These are phyloP conservation scores for Sminthurides aquaticus DNA, from an alignment of 2,888 invertebrate species.

Conservation along the genomic window DNA sequence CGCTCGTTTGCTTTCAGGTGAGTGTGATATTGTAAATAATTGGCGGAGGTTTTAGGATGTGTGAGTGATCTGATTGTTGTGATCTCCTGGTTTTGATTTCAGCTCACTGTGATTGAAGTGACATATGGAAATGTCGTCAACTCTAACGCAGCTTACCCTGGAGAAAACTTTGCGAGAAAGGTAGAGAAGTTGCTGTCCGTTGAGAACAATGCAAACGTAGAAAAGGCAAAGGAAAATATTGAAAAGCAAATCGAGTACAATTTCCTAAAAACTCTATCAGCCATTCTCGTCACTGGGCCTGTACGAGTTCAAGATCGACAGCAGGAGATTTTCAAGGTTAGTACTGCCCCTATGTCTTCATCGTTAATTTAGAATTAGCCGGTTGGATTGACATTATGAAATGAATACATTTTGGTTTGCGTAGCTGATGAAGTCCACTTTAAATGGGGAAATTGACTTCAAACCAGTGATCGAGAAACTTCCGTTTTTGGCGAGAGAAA, in stretches of 20 bases:
- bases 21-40: no score
- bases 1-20: no score
- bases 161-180: constrained; percentile 33
- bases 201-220: constrained; percentile 32
- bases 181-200: constrained; percentile 34
- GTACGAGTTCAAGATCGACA: constrained; percentile 32
- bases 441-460: constrained; percentile 41
- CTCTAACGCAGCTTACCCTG: no score
- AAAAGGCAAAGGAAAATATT: constrained; percentile 35
- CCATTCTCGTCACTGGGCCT: constrained; percentile 39
- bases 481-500: constrained; percentile 36
- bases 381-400: background rate
- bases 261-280: constrained; percentile 38
- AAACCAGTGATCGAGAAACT: constrained; percentile 35
- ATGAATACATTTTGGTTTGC: background rate
- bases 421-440: constrained; percentile 35
- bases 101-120: no score
- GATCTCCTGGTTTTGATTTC: no score
- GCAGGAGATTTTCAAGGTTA: constrained; percentile 36
- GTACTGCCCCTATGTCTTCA: background rate
- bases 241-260: constrained; percentile 34
- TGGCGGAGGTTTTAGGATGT: no score
- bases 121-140: no score
- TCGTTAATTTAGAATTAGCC: background rate
- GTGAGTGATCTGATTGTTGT: no score